Evolutionary conservation across 2,888 invertebrate genomes (phyloP), one percentile per base, ranked within the genome.

Genomic region (Drosophila differens): DNA sequence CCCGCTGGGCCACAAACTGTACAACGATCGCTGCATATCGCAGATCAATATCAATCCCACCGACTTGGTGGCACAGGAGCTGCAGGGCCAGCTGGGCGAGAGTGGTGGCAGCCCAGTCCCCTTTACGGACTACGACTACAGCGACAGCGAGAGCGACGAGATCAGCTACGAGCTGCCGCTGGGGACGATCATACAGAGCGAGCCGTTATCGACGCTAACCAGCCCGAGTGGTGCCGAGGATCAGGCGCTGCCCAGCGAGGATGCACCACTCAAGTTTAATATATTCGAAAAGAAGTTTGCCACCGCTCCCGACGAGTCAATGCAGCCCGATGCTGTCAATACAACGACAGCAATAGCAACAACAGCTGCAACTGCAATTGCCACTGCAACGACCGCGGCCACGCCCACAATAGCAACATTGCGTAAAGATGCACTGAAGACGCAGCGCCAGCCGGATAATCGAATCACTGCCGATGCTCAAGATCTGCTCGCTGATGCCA

Each of bases 211-310:
- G 22, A 55, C 57, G 41, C 10, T 53, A 19, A 30, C 73, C 16
- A 41, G 35, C 12, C 37, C 61, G 9, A 54, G 51, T 9, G 47
- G 67, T 6, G 60, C 70, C 37, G 76, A 82, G 70, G 91, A 91
- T 52, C 82, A 90, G 73, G 82, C 81, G 2, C 61, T 84, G 64
- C 92, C 91, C 67, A 81, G 81, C 30, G 86, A 85, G 70, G 92
- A 93, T 80, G 93, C 91, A 7, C 93, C 93, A 0, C 74, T 93
- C 33, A 93, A 93, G 70, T 93, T 93, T 52, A 92, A 93, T 66
- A 92, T 93, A 67, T 93, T 93, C 67, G 79, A 92, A 47, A 91
- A 89, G 60, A 92, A 91, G 70, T 92, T 91, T 79, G 89, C 91
- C 51, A 91, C 89, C 49, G 83, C 47, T 6, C 37, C 61, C 12